A percentile compares a stretch with the other conserved stretches of the same genome.
Evolutionary conservation across 2,888 invertebrate genomes (phyloP).

Genomic region (Diachrysia chrysitis): DNA sequence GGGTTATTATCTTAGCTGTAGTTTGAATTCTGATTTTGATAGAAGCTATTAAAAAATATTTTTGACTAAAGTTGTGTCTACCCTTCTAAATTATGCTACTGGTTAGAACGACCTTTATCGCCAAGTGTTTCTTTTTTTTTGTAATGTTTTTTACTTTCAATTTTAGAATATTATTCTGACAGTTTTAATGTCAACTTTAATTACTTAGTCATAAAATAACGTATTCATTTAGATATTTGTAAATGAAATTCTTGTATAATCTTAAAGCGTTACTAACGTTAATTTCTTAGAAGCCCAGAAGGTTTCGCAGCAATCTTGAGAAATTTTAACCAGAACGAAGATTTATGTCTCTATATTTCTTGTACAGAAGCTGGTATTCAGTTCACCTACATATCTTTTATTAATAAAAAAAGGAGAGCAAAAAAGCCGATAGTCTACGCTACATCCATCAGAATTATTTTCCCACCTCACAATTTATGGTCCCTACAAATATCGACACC

Average conservation of each 20-base stretch:
- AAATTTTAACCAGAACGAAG: not conserved
- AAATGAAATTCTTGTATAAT: not conserved
- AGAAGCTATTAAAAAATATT: slow-evolving; percentile 17
- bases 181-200: not conserved
- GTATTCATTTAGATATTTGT: no score
- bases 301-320: not conserved
- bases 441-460: slow-evolving; percentile 44
- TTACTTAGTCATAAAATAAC: no score
- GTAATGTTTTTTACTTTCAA: no score
- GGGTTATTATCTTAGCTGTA: slow-evolving; percentile 16
- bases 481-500: slow-evolving; percentile 31
- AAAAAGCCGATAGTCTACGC: slow-evolving; percentile 10
- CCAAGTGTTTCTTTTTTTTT: no score
- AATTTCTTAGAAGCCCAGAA: not conserved
- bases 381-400: not conserved
- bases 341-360: not conserved
- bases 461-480: slow-evolving; percentile 29
- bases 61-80: no score
- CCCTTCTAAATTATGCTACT: no score
- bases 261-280: not conserved
- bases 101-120: no score
- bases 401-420: slow-evolving; percentile 11
- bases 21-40: slow-evolving; percentile 20
- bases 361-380: slow-evolving; percentile 5
- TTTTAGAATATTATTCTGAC: no score